Conservation (phyloP, 1,140 invertebrate genomes). For the Akabosia matsudoensis region DNA sequence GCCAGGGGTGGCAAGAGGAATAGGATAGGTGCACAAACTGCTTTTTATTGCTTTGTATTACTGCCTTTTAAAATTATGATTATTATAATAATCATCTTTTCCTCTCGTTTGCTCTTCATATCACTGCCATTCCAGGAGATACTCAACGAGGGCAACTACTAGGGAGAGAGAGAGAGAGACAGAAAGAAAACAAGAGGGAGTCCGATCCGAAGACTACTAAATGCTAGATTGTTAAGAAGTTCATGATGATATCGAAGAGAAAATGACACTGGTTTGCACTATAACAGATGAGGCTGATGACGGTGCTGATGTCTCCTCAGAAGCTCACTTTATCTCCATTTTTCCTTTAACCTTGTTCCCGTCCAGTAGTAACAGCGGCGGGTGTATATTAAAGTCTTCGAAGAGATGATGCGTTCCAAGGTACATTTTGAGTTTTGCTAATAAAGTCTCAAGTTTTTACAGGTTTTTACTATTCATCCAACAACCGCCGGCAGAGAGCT, state of each 20-base stretch:
- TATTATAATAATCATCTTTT: neutral
- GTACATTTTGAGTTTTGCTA: neutral
- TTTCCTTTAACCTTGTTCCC: neutral
- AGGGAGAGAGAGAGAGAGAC: neutral
- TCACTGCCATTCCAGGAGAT: neutral
- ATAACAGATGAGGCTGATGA: neutral
- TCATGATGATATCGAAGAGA: neutral
- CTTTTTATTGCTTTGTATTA: constrained; percentile 19
- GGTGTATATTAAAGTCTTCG: too few species aligned
- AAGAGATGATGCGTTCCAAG: too few species aligned
- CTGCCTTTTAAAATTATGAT: neutral
- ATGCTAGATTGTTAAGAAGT: neutral
- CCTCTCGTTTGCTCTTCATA: neutral
- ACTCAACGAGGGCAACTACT: too few species aligned
- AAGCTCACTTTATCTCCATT: neutral
- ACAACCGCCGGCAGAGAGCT: too few species aligned
- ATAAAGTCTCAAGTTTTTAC: neutral
- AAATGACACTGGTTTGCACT: neutral
- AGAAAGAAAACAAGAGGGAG: neutral
- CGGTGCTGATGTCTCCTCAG: neutral
- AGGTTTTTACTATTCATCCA: constrained; percentile 7
- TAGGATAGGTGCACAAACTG: constrained; percentile 8
- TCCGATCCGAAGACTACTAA: neutral
- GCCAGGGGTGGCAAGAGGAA: neutral
- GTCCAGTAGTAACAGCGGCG: neutral